Percentiles rank a stretch among this genome's conserved stretches.
Evolutionary conservation across 2,797 vertebrate species (phyloP).

Genomic region (Chiloscyllium punctatum): DNA sequence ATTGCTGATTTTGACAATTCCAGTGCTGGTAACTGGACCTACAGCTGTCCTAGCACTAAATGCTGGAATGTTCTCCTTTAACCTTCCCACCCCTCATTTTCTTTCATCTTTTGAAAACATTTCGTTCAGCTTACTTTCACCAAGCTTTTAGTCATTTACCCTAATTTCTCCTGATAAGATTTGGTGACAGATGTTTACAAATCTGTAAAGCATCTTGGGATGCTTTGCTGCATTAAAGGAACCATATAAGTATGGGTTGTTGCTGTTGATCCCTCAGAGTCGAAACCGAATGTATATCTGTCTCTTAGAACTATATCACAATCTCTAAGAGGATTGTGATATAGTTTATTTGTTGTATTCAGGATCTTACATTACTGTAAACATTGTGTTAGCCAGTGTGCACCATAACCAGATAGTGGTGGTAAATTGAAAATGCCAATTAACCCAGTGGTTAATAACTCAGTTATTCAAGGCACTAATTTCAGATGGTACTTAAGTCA

Average conservation of each 20-base stretch:
- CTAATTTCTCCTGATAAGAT: not conserved
- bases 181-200: not conserved
- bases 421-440: no score
- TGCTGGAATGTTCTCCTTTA: not conserved
- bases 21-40: not conserved
- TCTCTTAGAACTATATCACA: not conserved
- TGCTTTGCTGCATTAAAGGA: not conserved
- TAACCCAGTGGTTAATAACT: no score
- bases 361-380: not conserved
- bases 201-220: not conserved
- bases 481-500: no score
- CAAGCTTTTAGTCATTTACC: not conserved
- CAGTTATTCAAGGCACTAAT: no score
- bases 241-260: not conserved
- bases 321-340: not conserved
- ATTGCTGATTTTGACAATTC: not conserved
- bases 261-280: not conserved
- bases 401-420: no score
- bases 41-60: no score
- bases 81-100: not conserved
- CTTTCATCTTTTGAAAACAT: not conserved
- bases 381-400: no score
- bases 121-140: not conserved
- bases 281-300: not conserved
- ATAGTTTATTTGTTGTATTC: not conserved